Evolutionary conservation across 2,797 vertebrate species (phyloP), one percentile per base, ranked within the genome.

Genomic region (Aeoliscus strigatus): DNA sequence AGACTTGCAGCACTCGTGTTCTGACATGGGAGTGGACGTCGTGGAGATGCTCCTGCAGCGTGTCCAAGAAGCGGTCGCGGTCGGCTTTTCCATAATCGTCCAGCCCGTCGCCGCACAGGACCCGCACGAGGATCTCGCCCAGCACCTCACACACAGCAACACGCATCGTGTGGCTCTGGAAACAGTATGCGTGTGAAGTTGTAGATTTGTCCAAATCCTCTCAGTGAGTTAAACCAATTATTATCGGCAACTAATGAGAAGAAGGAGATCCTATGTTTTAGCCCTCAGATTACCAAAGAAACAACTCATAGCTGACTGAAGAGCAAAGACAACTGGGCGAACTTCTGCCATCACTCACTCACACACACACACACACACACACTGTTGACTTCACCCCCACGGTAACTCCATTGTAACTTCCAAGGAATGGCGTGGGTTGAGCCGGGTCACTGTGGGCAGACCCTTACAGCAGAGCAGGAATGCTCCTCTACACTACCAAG

Each of bases 391-490:
- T 31, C 43, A 43, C 42, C 40, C 60, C 60, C 0, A 2, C 26
- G 21, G 66, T 61, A 55, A 67, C 53, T 53, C 67, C 37, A 0
- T 53, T 51, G 9, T 44, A 38, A 55, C 79, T 83, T 29, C 39
- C 51, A 49, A 62, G 43, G 57, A 77, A 64, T 67, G 60, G 64
- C 62, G 46, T 51, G 41, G 62, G 60, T 32, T 9, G n/a, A 69
- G 77, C 68, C 14, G 37, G 10, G 24, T 89, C 14, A 59, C 54
- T 96, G 83, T 97, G 3, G 93, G 89, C 90, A 89, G 87, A 88
- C 92, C 93, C 94, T 98, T 97, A 98, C 94, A 97, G 92, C 63
- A 73, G 80, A 72, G 81, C 70, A 70, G 81, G 45, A 90, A 91
- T 41, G 25, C 71, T 96, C 58, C 81, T 80, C 87, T 81, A 71